Conservation (phyloP, 2,888 invertebrate species). For the Apodemia zela region DNA sequence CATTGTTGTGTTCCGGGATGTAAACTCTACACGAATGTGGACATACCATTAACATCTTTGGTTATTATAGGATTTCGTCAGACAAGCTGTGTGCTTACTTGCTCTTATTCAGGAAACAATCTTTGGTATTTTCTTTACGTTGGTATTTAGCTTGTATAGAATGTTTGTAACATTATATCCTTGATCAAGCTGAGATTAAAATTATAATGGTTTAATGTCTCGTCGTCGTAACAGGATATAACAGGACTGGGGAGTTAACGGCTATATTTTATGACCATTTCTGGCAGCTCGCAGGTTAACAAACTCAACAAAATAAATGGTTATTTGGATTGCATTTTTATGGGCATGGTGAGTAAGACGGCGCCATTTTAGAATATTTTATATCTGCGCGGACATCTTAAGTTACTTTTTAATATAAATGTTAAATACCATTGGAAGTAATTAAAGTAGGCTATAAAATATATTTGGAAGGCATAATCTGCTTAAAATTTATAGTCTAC, state of each 20-base stretch:
- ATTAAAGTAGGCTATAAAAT: no score
- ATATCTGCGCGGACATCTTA: not conserved
- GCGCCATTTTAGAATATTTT: slow-evolving; percentile 8
- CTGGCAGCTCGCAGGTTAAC: slow-evolving; percentile 3
- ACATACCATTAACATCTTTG: no score
- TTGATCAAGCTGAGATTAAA: not conserved
- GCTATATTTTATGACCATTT: slow-evolving; percentile 11
- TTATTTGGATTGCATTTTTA: slow-evolving; percentile 9
- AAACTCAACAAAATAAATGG: slow-evolving; percentile 10
- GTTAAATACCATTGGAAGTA: not conserved
- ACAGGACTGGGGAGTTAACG: slow-evolving; percentile 5
- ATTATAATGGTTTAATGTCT: not conserved
- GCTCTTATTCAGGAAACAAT: no score
- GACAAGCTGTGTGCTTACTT: no score
- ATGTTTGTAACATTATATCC: not conserved
- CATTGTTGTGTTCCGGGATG: no score
- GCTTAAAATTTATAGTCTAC: no score
- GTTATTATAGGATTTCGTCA: no score
- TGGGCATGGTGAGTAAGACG: slow-evolving; percentile 3
- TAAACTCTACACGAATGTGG: no score
- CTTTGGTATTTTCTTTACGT: not conserved
- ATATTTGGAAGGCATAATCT: no score
- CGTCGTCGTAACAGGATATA: not conserved
- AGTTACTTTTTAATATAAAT: not conserved
- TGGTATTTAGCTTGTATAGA: not conserved